Conservation (phyloP, 2,888 invertebrate species). For the Macrophya alboannulata region DNA sequence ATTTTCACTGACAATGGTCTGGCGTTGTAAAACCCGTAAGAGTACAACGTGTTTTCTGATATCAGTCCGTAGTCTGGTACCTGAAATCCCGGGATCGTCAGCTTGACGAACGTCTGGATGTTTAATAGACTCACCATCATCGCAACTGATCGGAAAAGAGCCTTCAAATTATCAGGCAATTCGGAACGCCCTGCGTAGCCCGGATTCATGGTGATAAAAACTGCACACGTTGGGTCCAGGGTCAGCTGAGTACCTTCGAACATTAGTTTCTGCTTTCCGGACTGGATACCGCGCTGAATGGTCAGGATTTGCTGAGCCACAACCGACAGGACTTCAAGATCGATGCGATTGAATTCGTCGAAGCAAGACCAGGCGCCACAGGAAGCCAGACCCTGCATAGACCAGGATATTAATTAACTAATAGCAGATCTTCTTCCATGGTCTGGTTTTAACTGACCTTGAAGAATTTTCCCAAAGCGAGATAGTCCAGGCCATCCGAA, state of each 20-base stretch:
- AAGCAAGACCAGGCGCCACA: constrained; percentile 85
- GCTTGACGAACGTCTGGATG: neutral
- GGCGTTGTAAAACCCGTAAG: constrained; percentile 85
- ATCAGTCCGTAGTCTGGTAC: constrained; percentile 85
- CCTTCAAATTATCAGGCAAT: constrained; percentile 84
- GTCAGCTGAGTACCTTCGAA: constrained; percentile 83
- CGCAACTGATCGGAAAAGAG: constrained; percentile 84
- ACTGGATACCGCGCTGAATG: constrained; percentile 83
- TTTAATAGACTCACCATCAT: constrained; percentile 82
- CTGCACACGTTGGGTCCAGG: constrained; percentile 83
- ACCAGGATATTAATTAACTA: neutral
- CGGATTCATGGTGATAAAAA: constrained; percentile 85
- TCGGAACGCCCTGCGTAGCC: constrained; percentile 83
- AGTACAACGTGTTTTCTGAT: constrained; percentile 84
- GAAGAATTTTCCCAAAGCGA: constrained; percentile 84
- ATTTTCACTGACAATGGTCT: constrained; percentile 84
- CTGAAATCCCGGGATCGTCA: constrained; percentile 65
- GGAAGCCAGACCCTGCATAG: constrained; percentile 81
- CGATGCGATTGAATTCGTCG: constrained; percentile 85
- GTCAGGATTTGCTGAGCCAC: constrained; percentile 84
- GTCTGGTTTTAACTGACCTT: constrained; percentile 74
- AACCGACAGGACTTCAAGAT: constrained; percentile 84
- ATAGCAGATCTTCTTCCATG: neutral
- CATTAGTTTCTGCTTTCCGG: constrained; percentile 79
- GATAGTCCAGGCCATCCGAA: constrained; percentile 85